Evolutionary conservation across 2,113 vertebrate species (phyloP).

Genomic region (Microtus ochrogaster): DNA sequence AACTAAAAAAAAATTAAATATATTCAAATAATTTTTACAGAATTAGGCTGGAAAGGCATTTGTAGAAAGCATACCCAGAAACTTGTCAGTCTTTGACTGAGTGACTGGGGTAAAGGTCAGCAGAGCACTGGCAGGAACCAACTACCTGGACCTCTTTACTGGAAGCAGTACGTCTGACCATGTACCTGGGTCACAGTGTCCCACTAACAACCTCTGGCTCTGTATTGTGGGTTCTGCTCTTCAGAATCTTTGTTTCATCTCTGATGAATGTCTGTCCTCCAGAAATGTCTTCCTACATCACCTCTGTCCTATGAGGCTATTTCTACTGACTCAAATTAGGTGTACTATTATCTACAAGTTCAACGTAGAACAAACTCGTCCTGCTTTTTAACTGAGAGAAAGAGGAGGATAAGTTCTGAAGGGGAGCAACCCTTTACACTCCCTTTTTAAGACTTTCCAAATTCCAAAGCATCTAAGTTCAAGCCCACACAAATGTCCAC

Average conservation of each 20-base stretch:
- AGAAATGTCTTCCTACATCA: neutral
- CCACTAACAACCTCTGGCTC: too few relatives aligned
- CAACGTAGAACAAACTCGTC: accelerated
- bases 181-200: neutral
- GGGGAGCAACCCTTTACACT: neutral
- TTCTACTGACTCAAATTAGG: neutral
- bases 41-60: neutral
- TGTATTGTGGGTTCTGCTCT: neutral
- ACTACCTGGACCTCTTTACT: accelerated
- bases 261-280: neutral
- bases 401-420: neutral
- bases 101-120: accelerated
- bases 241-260: neutral
- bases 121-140: accelerated
- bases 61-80: neutral
- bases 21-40: neutral
- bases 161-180: accelerated
- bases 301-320: neutral
- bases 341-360: neutral
- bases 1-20: neutral
- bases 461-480: neutral
- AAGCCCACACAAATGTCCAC: neutral
- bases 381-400: neutral
- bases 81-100: accelerated
- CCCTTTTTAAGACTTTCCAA: neutral